These are phyloP conservation scores for Nothobranchius furzeri DNA, from an alignment of 2,113 vertebrate genomes.

Conservation along the genomic window DNA sequence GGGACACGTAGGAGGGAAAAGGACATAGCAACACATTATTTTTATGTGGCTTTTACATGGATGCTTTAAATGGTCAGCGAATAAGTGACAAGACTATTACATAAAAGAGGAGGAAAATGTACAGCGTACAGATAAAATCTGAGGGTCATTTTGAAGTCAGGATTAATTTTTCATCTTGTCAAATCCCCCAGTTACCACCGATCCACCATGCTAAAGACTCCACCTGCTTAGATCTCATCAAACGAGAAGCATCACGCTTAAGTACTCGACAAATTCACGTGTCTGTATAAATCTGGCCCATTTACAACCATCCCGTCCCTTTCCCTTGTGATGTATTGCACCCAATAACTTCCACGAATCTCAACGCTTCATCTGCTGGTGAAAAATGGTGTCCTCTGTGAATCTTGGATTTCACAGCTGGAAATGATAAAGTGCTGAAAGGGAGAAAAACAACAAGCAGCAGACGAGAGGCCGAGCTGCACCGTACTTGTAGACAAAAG, in stretches of 20 bases:
- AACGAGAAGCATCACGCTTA: constrained; percentile 10
- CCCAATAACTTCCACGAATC: constrained; percentile 14
- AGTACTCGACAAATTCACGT: constrained; percentile 27
- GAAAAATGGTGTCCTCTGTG: constrained; percentile 35
- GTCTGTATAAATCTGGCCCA: constrained; percentile 43
- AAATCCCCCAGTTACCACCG: not conserved
- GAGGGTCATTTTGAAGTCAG: not conserved
- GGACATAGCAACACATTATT: constrained; percentile 7
- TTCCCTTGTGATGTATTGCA: constrained; percentile 34
- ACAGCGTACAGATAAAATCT: no score
- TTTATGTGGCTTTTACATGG: not conserved
- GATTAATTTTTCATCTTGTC: no score
- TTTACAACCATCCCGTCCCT: constrained; percentile 52
- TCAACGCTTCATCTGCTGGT: constrained; percentile 32
- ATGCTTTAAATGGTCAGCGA: not conserved
- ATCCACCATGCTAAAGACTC: not conserved
- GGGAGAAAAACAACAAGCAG: constrained; percentile 54
- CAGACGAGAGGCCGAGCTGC: constrained; percentile 13
- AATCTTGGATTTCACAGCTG: constrained; percentile 38
- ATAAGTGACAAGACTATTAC: no score
- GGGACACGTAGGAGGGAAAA: not conserved
- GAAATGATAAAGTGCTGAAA: constrained; percentile 57
- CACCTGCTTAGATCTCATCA: not conserved
- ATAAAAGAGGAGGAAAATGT: no score
- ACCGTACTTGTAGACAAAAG: not conserved